Conservation (phyloP, 2,888 invertebrate species). For the Crepidodera aurea region DNA sequence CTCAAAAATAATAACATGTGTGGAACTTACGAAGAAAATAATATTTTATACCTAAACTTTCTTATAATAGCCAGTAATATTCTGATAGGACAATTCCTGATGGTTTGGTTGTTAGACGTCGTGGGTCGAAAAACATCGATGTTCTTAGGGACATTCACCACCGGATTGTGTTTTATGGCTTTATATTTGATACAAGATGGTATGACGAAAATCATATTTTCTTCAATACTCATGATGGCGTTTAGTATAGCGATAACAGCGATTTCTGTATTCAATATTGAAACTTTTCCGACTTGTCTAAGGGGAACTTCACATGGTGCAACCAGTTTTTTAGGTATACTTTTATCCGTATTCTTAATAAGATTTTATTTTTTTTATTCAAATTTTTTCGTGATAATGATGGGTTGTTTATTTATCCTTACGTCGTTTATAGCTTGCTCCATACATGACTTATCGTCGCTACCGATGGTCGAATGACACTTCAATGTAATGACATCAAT, state of each 20-base stretch:
- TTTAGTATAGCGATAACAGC: conserved; percentile 34
- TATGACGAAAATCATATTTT: conserved; percentile 31
- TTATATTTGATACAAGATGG: conserved; percentile 18
- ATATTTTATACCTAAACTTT: conserved; percentile 40
- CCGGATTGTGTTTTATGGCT: conserved; percentile 24
- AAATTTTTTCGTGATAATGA: conserved; percentile 25
- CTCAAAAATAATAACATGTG: conserved; percentile 34
- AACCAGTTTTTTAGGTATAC: conserved; percentile 31
- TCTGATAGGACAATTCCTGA: conserved; percentile 44
- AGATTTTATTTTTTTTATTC: conserved; percentile 26
- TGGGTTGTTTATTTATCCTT: conserved; percentile 21
- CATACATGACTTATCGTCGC: conserved; percentile 20
- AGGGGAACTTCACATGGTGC: conserved; percentile 44
- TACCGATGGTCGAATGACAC: conserved; percentile 28
- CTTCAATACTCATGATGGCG: conserved; percentile 35
- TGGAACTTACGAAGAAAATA: conserved; percentile 23
- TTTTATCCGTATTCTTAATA: conserved; percentile 27
- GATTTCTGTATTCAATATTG: conserved; percentile 45
- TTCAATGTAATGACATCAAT: not conserved
- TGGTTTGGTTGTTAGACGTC: conserved; percentile 43
- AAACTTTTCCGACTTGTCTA: conserved; percentile 48
- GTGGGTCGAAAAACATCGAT: conserved; percentile 43
- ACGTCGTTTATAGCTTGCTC: conserved; percentile 10
- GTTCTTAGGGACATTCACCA: conserved; percentile 18
- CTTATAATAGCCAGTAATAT: conserved; percentile 42